Conservation (phyloP, 2,113 vertebrate genomes). For the Rhodinocichla rosea region DNA sequence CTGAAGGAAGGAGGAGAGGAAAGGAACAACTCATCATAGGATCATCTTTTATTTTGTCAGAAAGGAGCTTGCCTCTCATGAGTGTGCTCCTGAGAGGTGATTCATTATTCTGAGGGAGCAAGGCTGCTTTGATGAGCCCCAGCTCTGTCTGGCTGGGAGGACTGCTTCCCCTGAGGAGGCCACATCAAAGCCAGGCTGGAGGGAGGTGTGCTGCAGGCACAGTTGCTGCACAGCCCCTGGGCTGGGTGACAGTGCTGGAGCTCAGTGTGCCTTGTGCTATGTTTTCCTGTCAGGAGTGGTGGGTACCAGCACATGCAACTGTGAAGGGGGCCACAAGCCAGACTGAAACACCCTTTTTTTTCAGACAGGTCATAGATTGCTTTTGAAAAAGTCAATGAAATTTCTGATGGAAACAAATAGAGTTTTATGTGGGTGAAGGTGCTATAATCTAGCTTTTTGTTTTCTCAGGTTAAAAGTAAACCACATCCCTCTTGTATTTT, state of each 20-base stretch:
- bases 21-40: neutral
- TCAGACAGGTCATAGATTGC: accelerated
- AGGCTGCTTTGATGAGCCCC: neutral
- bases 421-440: neutral
- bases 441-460: neutral
- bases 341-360: neutral
- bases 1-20: neutral
- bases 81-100: neutral
- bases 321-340: neutral
- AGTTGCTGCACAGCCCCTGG: neutral
- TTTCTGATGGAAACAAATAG: neutral
- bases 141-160: neutral
- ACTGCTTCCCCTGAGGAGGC: neutral
- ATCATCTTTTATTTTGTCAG: neutral
- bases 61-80: neutral
- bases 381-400: neutral
- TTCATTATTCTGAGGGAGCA: neutral
- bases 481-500: neutral
- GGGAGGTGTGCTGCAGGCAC: accelerated
- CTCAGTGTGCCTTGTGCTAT: neutral
- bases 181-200: neutral
- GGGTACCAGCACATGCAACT: neutral
- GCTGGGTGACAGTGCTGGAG: neutral
- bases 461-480: neutral
- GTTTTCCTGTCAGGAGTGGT: neutral